Evolutionary conservation across 2,797 vertebrate genomes (phyloP).

Genomic region (Epinephelus awoara): DNA sequence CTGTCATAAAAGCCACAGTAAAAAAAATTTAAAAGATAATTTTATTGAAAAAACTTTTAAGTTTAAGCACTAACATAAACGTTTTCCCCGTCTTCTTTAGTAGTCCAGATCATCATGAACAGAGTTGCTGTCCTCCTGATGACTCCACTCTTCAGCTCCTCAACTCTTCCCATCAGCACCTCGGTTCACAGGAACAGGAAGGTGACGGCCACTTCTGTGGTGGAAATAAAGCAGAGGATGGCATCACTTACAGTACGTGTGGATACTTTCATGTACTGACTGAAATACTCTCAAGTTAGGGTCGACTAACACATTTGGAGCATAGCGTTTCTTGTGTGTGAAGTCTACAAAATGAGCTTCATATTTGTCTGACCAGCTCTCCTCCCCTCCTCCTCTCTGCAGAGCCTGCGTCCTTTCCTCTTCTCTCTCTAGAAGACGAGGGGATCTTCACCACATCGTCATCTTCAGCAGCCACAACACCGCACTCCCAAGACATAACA

Average conservation of each 20-base stretch:
- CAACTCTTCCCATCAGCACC: slow-evolving; percentile 77
- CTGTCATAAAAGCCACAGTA: too few species aligned
- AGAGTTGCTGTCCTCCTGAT: slow-evolving; percentile 83
- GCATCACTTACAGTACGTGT: slow-evolving; percentile 75
- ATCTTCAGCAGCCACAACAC: slow-evolving; percentile 78
- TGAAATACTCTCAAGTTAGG: not conserved
- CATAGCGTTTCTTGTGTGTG: not conserved
- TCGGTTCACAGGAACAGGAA: slow-evolving; percentile 70
- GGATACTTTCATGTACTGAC: not conserved
- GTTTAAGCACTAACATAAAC: not conserved
- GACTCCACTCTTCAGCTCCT: slow-evolving; percentile 88
- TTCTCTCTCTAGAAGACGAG: slow-evolving; percentile 88
- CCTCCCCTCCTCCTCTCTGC: slow-evolving; percentile 20
- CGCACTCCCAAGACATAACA: slow-evolving; percentile 71
- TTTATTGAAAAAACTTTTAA: not conserved
- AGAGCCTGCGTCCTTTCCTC: slow-evolving; percentile 87
- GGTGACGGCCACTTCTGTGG: slow-evolving; percentile 56
- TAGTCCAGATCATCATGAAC: slow-evolving; percentile 71
- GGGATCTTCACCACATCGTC: slow-evolving; percentile 85
- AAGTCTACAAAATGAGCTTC: too few species aligned
- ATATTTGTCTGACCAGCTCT: slow-evolving; percentile 5
- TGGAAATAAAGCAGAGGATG: slow-evolving; percentile 65
- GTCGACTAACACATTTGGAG: not conserved
- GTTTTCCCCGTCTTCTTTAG: slow-evolving; percentile 53
- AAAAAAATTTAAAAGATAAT: too few species aligned